Percentiles rank a stretch among this genome's conserved stretches.
phyloP scores from a whole-genome alignment of 2,113 vertebrate species.

The Pelodiscus sinensis region DNA sequence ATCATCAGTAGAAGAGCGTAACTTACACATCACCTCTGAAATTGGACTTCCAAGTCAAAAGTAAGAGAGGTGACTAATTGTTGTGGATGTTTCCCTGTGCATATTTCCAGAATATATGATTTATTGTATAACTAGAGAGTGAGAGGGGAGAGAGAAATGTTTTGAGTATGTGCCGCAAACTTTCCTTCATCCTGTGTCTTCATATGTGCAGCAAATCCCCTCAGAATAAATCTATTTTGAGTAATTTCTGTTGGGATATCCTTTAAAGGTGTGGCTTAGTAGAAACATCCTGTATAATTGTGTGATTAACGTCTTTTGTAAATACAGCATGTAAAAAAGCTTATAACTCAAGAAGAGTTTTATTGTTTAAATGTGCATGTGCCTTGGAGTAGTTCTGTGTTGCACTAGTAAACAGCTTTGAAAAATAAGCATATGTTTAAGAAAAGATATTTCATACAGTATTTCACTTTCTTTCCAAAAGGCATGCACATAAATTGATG shows the following conservation, averaged over 20 bases:
- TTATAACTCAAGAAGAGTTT: not conserved
- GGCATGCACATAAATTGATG: not conserved
- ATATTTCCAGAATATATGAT: not conserved
- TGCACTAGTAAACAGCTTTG: not conserved
- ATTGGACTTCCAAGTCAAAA: not conserved
- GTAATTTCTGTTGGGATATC: not conserved
- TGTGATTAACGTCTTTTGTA: not conserved
- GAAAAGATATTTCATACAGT: not conserved
- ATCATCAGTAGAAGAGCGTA: not conserved
- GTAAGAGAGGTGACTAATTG: not conserved
- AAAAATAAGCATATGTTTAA: not conserved
- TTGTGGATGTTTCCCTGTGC: not conserved
- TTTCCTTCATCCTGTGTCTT: not conserved
- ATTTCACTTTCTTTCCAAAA: not conserved
- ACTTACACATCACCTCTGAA: not conserved
- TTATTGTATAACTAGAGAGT: not conserved
- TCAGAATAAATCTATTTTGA: not conserved
- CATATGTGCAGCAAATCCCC: not conserved
- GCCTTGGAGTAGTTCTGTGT: not conserved
- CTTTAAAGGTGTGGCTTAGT: not conserved
- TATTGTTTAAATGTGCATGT: not conserved
- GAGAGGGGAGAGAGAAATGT: not conserved
- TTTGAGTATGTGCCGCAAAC: not conserved
- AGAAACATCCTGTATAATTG: not conserved
- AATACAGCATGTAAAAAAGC: not conserved